Evolutionary conservation across 2,113 vertebrate genomes (phyloP).

Genomic region (Varanus salvator): DNA sequence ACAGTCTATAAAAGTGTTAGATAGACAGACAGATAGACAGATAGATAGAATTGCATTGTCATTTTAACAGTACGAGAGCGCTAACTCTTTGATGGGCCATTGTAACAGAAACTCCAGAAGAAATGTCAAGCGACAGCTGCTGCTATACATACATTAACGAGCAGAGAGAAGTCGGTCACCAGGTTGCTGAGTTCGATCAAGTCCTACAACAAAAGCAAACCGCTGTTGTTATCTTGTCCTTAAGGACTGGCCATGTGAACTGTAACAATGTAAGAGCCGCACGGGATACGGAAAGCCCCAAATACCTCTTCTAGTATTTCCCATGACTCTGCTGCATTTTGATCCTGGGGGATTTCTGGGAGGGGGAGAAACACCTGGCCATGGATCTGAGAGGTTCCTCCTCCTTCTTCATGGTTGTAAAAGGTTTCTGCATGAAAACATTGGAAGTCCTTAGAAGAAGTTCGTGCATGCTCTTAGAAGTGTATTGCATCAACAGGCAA

Average conservation of each 20-base stretch:
- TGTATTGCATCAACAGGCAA: conserved; percentile 39
- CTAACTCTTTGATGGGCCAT: neutral
- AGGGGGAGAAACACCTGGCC: conserved; percentile 66
- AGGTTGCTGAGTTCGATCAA: conserved; percentile 86
- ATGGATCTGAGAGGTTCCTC: conserved; percentile 60
- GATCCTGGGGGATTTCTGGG: conserved; percentile 88
- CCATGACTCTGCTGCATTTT: conserved; percentile 94
- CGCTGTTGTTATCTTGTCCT: conserved; percentile 56
- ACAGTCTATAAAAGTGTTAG: no score
- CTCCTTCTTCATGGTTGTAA: conserved; percentile 53
- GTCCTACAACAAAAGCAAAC: conserved; percentile 79
- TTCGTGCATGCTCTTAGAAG: neutral
- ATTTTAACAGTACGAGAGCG: neutral
- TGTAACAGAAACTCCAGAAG: neutral
- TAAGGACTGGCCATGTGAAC: neutral
- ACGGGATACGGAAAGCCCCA: neutral
- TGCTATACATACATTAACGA: conserved; percentile 90
- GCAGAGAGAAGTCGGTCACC: conserved; percentile 82
- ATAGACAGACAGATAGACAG: no score
- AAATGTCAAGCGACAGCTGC: neutral
- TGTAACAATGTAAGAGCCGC: neutral
- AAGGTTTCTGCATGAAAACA: conserved; percentile 66
- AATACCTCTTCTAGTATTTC: conserved; percentile 81
- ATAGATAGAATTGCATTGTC: no score
- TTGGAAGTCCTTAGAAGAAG: neutral